A percentile compares a stretch with the other conserved stretches of the same genome.
These are phyloP conservation scores for Morinoia aosen DNA, from an alignment of 2,888 invertebrate species.

Conservation along the genomic window DNA sequence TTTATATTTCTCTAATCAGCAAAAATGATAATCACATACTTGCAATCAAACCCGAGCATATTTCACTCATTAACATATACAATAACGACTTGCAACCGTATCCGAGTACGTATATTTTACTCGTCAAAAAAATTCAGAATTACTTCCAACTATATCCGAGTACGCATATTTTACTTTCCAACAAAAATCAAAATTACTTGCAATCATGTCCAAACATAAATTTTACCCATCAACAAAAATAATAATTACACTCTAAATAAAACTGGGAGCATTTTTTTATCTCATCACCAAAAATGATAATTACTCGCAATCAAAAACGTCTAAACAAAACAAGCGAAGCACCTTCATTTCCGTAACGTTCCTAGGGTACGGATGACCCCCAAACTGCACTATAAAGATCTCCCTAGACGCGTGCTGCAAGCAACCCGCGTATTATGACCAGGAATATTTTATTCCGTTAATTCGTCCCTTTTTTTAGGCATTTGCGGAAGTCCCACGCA, in stretches of 20 bases:
- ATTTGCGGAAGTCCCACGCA: not conserved
- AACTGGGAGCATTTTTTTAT: too few species aligned
- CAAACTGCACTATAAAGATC: not conserved
- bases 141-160: too few species aligned
- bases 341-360: not conserved
- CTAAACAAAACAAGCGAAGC: not conserved
- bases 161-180: too few species aligned
- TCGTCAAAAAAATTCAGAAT: too few species aligned
- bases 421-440: not conserved
- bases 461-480: not conserved
- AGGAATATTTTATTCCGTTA: not conserved
- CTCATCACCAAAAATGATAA: not conserved
- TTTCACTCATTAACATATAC: too few species aligned
- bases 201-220: not conserved
- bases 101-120: too few species aligned
- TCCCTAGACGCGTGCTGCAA: too few species aligned
- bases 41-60: too few species aligned
- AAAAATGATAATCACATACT: not conserved
- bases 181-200: not conserved
- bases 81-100: too few species aligned
- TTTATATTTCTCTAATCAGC: not conserved
- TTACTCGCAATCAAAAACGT: not conserved
- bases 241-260: not conserved
- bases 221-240: not conserved
- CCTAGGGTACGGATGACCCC: not conserved